Base-by-base conservation (phyloP, 2,797 vertebrate species). In the Naso thynnoides region DNA sequence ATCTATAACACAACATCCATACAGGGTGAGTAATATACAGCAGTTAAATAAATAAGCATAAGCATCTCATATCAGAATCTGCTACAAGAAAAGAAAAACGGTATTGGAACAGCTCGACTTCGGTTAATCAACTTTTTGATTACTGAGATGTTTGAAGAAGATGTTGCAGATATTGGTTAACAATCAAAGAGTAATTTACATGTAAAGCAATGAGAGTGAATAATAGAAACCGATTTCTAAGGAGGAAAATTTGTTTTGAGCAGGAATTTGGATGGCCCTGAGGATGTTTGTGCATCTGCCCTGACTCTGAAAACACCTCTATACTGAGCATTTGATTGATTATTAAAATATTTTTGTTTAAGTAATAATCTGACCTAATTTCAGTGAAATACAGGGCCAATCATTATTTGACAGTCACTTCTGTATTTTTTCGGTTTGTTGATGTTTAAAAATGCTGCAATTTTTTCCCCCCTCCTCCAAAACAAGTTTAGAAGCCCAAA, bases 401-500 rank as follows among this genome's bases (percentile, higher is more conserved):
- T 33, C n/a, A n/a, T n/a, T n/a, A n/a, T n/a, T n/a, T n/a, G n/a
- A n/a, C n/a, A n/a, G n/a, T n/a, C n/a, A n/a, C n/a, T n/a, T n/a
- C n/a, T n/a, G n/a, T n/a, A n/a, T n/a, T n/a, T n/a, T n/a, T n/a
- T n/a, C n/a, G n/a, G n/a, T n/a, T 27, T 38, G 24, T 44, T 27
- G 14, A 47, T 19, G 14, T 18, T 56, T 1, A 21, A 54, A 5
- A 26, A n/a, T n/a, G n/a, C n/a, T n/a, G n/a, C n/a, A n/a, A n/a
- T n/a, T n/a, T n/a, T n/a, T n/a, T n/a, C n/a, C n/a, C n/a, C 44
- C 39, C 24, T 23, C 18, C 48, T 59, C 23, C 48, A 75, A 41
- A 38, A 56, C 68, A 73, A 50, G 56, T 73, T 66, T 18, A 29
- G 54, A 31, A 65, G 47, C 29, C 56, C 53, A 60, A 79, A 67